Evolutionary conservation across 2,113 vertebrate genomes (phyloP), one percentile per base, ranked within the genome.

Genomic region (Glaucidium brasilianum): DNA sequence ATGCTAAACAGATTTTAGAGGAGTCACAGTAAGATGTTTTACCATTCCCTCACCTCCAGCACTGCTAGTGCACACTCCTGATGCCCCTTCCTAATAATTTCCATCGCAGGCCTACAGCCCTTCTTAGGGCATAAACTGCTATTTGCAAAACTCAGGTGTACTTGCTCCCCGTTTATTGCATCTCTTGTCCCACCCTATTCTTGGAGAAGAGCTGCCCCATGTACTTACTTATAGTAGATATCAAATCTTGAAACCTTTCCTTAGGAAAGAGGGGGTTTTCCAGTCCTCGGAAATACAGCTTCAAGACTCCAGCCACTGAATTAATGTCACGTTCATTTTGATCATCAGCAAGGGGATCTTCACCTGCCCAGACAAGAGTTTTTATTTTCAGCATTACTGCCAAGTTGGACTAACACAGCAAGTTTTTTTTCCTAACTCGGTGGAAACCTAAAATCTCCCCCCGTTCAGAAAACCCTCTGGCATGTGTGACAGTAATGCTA

Each of bases 251-350:
- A 98, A 99, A 99, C 97, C 98, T 98, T 98, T 99, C 99, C 98
- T 99, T 99, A 81, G 99, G 99, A 98, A 99, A 99, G 96, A 99
- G 98, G 12, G 99, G 98, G 94, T 99, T 99, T 98, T 99, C 99
- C 98, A 99, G 98, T 59, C 99, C 99, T 96, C 99, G 99, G 98
- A 99, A 99, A 97, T 99, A 99, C 72, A 99, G 98, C 97, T 99
- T 99, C 94, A 99, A 98, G 95, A 99, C 99, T 29, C 99, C 99
- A 43, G 99, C 99, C 49, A 99, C 99, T 9, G 99, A 99, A 94
- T 99, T 99, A 78, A 99, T 99, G 94, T 99, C 99, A 80, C 99
- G 99, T 66, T 99, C 99, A 3, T 98, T 98, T 91, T 99, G 99
- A 93, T 99, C 99, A 56, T 99, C 99, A 92, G 99, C 98, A 3